Conservation (phyloP, 35 echinoderm and acorn worm species). For the Heliocidaris erythrogramma region DNA sequence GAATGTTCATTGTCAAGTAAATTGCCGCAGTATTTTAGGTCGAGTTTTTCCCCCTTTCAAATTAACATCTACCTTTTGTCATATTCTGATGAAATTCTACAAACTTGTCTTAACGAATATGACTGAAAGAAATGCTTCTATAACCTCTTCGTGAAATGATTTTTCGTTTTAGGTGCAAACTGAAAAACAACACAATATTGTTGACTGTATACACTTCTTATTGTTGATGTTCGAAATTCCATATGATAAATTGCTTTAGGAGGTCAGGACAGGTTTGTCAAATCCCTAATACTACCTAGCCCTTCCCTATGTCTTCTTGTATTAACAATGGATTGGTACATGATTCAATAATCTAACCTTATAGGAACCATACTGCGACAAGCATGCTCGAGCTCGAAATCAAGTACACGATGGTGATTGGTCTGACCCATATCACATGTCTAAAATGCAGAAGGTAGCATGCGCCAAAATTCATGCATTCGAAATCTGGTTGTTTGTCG, state of each 20-base stretch:
- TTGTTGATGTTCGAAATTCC: not conserved
- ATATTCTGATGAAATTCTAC: too few species aligned
- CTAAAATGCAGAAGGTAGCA: too few species aligned
- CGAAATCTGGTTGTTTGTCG: too few species aligned
- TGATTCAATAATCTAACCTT: conserved; percentile 18
- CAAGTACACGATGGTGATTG: not conserved
- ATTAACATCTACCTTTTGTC: too few species aligned
- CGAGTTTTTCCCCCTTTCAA: too few species aligned
- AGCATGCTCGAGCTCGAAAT: not conserved
- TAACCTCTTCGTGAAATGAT: too few species aligned
- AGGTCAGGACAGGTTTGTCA: not conserved
- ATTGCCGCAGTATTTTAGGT: too few species aligned
- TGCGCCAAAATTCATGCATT: too few species aligned
- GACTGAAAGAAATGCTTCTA: not conserved
- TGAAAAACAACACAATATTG: too few species aligned
- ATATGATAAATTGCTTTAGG: not conserved
- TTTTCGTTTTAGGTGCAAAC: not conserved
- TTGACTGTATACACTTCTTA: not conserved
- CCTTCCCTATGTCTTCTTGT: not conserved
- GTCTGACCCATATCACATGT: not conserved
- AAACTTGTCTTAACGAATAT: not conserved
- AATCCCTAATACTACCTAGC: not conserved
- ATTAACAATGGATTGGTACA: not conserved
- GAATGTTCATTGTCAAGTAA: too few species aligned
- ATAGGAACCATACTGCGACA: not conserved